Base-by-base conservation (phyloP, 2,888 invertebrate species). In the Pycnomerus fuliginosus region DNA sequence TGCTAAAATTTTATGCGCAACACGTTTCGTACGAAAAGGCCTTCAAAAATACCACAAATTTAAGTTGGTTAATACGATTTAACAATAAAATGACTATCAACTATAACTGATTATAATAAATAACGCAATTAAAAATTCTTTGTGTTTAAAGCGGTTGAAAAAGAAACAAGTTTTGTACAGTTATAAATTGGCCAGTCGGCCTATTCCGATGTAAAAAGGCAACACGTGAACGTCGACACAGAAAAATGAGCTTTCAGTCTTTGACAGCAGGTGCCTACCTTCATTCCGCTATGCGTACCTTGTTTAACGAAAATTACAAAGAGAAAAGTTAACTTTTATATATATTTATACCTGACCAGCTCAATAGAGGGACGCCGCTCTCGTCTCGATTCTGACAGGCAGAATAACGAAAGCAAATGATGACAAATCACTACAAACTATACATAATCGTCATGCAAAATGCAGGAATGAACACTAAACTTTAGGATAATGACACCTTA, bases 401-500 rank as follows among this genome's bases (percentile, higher is more conserved):
- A 47, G 57, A 59, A 61, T 59, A 58, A 58, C 53, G 44, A 48
- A n/a, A 55, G 47, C 45, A 65, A 67, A 67, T 66, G 61, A 67
- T 66, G 65, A 67, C 65, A 65, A 67, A 66, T 67, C 58, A 58
- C 59, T 56, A 55, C 48, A 59, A 64, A 62, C 55, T 59, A 61
- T 48, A 61, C 55, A 17, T 59, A 60, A 60, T 58, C 48, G 52
- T 54, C 58, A 57, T 60, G 60, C 59, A 57, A 56, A 60, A 58
- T 55, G 45, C 36, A 37, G 16, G 15, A 16, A 37, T 35, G 35
- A 39, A 44, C 24, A 12, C 17, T 36, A 37, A 33, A 36, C 27
- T 30, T 24, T n/a, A n/a, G n/a, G n/a, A 13, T 20, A 36, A 32
- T 20, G 7, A 20, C 20, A 20, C 20, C 4, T n/a, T 11, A 27